These are phyloP conservation scores for Artibeus jamaicensis DNA, from an alignment of 2,797 vertebrate species.

Conservation along the genomic window DNA sequence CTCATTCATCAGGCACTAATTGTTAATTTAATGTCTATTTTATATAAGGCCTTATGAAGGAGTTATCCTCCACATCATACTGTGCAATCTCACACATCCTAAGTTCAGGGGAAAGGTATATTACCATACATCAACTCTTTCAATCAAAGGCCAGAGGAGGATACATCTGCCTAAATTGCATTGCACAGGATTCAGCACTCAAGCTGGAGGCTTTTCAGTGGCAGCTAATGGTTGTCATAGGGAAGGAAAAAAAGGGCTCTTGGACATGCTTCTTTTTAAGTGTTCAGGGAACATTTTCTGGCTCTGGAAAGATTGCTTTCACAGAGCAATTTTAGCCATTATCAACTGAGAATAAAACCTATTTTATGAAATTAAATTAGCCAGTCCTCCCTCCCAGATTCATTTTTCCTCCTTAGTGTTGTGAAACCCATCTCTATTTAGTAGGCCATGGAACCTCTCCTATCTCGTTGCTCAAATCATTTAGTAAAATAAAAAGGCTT, in stretches of 20 bases:
- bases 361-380: conserved; percentile 78
- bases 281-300: conserved; percentile 65
- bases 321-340: conserved; percentile 74
- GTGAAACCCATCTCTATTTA: conserved; percentile 67
- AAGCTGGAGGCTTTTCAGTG: conserved; percentile 58
- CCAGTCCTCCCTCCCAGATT: conserved; percentile 67
- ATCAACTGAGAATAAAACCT: conserved; percentile 77
- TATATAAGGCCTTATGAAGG: background rate
- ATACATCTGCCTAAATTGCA: conserved; percentile 60
- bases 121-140: conserved; percentile 28
- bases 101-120: conserved; percentile 8
- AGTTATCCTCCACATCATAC: background rate
- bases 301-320: conserved; percentile 70
- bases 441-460: conserved; percentile 71
- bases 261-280: conserved; percentile 65
- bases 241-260: conserved; percentile 63
- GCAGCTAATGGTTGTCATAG: conserved; percentile 70
- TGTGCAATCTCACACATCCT: background rate
- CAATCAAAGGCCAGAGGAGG: conserved; percentile 47
- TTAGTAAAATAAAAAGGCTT: conserved; percentile 77
- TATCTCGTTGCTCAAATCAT: conserved; percentile 65
- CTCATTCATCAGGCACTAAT: background rate
- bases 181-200: conserved; percentile 8
- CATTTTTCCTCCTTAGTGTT: conserved; percentile 56
- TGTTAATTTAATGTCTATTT: background rate